These are phyloP conservation scores for Caenorhabditis zanzibari DNA, from an alignment of 2,888 invertebrate species.

Conservation along the genomic window DNA sequence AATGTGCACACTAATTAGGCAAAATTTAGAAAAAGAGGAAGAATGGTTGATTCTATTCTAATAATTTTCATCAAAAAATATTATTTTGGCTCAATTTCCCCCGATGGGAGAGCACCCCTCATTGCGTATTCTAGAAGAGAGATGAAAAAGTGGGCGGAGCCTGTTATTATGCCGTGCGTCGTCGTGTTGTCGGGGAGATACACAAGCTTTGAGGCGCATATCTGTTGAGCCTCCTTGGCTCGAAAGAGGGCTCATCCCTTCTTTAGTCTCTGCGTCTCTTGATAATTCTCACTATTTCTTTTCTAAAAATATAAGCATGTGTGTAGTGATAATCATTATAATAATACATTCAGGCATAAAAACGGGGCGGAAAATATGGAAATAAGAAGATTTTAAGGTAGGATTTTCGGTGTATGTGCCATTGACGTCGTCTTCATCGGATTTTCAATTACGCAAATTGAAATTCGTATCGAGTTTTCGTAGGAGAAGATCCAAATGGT, in stretches of 20 bases:
- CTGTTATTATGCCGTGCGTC: not conserved
- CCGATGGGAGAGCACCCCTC: too few relatives aligned
- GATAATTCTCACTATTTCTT: not conserved
- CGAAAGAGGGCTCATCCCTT: constrained; percentile 3
- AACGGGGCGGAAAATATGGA: not conserved
- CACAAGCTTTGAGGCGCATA: not conserved
- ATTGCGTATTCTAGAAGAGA: too few relatives aligned
- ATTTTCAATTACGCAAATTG: constrained; percentile 5
- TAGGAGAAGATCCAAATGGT: constrained; percentile 35
- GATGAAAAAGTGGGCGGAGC: too few relatives aligned
- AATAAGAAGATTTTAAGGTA: constrained; percentile 8
- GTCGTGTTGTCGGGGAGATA: too few relatives aligned
- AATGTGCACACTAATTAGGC: too few relatives aligned
- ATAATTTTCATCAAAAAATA: not conserved
- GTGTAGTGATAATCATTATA: constrained; percentile 22
- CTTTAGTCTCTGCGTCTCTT: constrained; percentile 7
- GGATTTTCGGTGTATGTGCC: constrained; percentile 5
- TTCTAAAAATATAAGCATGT: not conserved
- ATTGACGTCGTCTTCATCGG: not conserved
- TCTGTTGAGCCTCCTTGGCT: constrained; percentile 13
- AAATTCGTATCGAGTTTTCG: constrained; percentile 38
- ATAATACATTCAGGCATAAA: not conserved
- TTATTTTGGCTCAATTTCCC: too few relatives aligned
- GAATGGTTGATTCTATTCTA: not conserved
- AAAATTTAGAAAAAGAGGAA: too few relatives aligned